A percentile compares a stretch with the other conserved stretches of the same genome.
phyloP scores from a whole-genome alignment of 2,113 vertebrate species.

The Tonatia bakeri region DNA sequence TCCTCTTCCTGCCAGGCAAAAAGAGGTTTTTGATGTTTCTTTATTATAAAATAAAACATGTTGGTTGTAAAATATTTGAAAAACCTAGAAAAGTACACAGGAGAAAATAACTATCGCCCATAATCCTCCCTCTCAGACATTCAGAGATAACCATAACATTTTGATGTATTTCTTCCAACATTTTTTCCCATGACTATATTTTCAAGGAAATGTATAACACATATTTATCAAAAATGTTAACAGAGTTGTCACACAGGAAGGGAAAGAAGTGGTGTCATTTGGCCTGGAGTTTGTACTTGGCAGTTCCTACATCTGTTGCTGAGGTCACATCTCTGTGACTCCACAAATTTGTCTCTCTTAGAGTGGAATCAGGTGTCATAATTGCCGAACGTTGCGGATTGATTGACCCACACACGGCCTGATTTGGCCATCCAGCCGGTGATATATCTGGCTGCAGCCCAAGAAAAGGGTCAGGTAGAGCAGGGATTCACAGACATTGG shows the following conservation, averaged over 20 bases:
- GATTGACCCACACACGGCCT: constrained; percentile 12
- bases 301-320: background rate
- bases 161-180: constrained; percentile 60
- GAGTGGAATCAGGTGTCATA: constrained; percentile 67
- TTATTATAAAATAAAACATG: constrained; percentile 53
- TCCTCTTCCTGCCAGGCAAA: background rate
- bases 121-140: constrained; percentile 45
- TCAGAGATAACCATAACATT: constrained; percentile 59
- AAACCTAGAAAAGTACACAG: constrained; percentile 29
- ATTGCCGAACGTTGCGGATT: constrained; percentile 42
- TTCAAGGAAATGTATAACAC: constrained; percentile 54
- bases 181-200: constrained; percentile 53
- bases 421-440: background rate
- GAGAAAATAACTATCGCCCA: constrained; percentile 49
- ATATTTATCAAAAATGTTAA: constrained; percentile 69
- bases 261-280: constrained; percentile 41
- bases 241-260: constrained; percentile 54
- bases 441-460: constrained; percentile 23
- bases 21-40: background rate
- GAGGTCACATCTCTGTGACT: constrained; percentile 56
- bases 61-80: constrained; percentile 52
- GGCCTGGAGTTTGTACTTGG: constrained; percentile 52
- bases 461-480: background rate
- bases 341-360: constrained; percentile 67
- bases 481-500: background rate